Conservation (phyloP, 2,888 invertebrate species). For the Neocrepidodera transversa region DNA sequence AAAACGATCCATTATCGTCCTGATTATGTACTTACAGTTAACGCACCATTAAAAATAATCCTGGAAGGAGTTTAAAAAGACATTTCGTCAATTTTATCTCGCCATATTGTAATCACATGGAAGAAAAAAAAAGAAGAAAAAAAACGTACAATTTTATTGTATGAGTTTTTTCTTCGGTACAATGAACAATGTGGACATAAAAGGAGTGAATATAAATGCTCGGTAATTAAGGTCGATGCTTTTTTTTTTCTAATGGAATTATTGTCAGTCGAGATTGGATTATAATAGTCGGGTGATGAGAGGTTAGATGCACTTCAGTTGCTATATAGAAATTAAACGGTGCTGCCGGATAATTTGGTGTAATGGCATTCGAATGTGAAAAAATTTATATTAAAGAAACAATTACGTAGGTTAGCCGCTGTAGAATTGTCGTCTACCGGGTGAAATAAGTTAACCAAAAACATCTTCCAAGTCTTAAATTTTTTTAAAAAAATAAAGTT, state of each 20-base stretch:
- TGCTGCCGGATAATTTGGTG: conserved; percentile 17
- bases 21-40: background rate
- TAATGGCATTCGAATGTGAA: conserved; percentile 13
- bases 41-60: conserved; percentile 9
- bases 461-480: no score
- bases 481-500: no score
- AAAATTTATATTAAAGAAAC: conserved; percentile 3
- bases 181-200: conserved; percentile 32
- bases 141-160: conserved; percentile 29
- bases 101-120: conserved; percentile 1
- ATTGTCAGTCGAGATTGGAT: conserved; percentile 30
- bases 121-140: conserved; percentile 2
- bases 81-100: conserved; percentile 10
- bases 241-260: conserved; percentile 29
- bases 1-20: background rate
- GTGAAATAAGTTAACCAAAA: no score
- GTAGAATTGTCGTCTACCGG: background rate
- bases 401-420: background rate
- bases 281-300: conserved; percentile 25
- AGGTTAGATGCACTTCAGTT: conserved; percentile 28
- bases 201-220: conserved; percentile 31
- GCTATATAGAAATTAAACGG: conserved; percentile 26
- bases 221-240: conserved; percentile 32
- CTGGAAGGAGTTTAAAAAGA: conserved; percentile 5
- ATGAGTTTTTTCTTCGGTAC: conserved; percentile 23